Evolutionary conservation across 2,888 invertebrate species (phyloP).

Genomic region (Cantharis rustica): DNA sequence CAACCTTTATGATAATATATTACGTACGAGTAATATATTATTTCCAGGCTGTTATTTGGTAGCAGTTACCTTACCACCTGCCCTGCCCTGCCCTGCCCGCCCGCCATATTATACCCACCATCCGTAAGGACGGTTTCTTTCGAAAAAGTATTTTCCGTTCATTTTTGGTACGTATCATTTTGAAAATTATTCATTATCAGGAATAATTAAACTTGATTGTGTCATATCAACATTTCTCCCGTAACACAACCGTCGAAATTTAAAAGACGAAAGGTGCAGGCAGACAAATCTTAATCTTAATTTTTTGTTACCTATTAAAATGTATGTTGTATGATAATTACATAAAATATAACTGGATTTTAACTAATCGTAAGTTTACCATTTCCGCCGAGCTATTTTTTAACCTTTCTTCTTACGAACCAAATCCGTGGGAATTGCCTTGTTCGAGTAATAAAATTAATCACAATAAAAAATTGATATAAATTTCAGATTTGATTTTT

Average conservation of each 20-base stretch:
- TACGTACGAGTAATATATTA: not conserved
- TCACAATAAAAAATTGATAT: conserved; percentile 11
- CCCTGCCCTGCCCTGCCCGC: conserved; percentile 22
- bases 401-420: conserved; percentile 48
- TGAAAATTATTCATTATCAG: too few relatives aligned
- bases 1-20: not conserved
- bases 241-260: not conserved
- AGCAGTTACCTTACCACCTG: conserved; percentile 28
- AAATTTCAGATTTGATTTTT: conserved; percentile 33
- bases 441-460: conserved; percentile 55
- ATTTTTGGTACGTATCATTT: too few relatives aligned
- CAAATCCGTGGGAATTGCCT: conserved; percentile 52
- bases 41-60: conserved; percentile 7
- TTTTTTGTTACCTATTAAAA: conserved; percentile 5
- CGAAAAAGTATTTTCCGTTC: too few relatives aligned
- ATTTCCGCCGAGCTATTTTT: conserved; percentile 53
- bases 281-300: not conserved
- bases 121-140: too few relatives aligned
- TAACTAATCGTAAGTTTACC: conserved; percentile 38
- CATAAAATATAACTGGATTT: conserved; percentile 25
- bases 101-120: not conserved
- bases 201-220: too few relatives aligned
- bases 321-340: conserved; percentile 3
- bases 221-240: not conserved
- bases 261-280: not conserved